A percentile compares a stretch with the other conserved stretches of the same genome.
phyloP scores from a whole-genome alignment of 2,113 vertebrate genomes.

The Aptenodytes patagonicus region DNA sequence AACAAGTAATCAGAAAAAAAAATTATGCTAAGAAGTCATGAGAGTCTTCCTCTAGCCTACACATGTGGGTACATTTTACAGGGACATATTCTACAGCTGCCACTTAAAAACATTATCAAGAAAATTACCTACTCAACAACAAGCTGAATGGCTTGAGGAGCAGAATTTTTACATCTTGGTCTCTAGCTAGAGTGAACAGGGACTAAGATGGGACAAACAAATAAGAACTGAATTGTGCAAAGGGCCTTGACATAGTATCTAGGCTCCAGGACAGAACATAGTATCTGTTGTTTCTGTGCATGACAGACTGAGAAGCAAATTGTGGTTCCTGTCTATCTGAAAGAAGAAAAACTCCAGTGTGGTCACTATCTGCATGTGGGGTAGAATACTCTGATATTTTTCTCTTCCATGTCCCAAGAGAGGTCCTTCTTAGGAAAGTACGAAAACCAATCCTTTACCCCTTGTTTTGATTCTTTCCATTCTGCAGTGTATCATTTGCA shows the following conservation, averaged over 20 bases:
- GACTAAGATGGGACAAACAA: neutral
- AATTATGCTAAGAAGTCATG: neutral
- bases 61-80: neutral
- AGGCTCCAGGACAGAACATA: neutral
- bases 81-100: neutral
- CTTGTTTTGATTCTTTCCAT: neutral
- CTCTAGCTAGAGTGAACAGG: neutral
- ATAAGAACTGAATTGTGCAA: neutral
- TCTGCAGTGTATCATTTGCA: neutral
- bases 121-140: neutral
- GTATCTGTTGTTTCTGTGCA: neutral
- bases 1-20: neutral
- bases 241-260: neutral
- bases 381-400: neutral
- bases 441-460: rapidly evolving
- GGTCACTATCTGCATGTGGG: neutral
- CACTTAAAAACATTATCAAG: neutral
- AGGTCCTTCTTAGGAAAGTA: neutral
- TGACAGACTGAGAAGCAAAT: neutral
- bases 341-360: neutral
- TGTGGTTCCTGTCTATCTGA: neutral
- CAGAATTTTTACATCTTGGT: neutral
- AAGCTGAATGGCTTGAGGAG: neutral
- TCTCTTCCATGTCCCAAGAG: neutral
- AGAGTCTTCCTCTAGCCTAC: neutral